phyloP scores from a whole-genome alignment of 2,113 vertebrate species.

The Tichodroma muraria region DNA sequence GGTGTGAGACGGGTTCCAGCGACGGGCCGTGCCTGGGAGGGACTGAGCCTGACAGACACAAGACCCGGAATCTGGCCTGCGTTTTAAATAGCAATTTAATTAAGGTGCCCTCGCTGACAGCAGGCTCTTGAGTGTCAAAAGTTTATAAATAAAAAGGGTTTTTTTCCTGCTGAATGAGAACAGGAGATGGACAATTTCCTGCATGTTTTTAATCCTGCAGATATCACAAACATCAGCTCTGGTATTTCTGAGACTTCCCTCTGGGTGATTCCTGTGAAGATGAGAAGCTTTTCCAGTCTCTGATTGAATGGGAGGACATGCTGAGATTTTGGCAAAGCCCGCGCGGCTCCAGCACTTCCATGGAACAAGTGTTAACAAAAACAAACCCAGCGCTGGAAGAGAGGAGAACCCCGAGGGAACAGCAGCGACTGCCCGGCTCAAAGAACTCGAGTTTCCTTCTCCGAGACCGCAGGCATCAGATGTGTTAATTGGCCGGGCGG shows the following conservation, averaged over 20 bases:
- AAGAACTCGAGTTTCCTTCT: background rate
- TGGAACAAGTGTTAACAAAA: background rate
- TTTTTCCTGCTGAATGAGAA: background rate
- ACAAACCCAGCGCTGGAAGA: background rate
- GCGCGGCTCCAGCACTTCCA: background rate
- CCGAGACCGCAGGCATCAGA: background rate
- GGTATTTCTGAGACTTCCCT: slow-evolving; percentile 14
- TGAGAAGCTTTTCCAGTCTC: slow-evolving; percentile 6
- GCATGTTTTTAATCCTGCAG: slow-evolving; percentile 2
- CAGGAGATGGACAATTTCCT: background rate
- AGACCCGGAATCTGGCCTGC: background rate
- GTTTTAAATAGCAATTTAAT: background rate
- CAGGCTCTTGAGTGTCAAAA: background rate
- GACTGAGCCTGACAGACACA: background rate
- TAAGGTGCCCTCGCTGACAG: background rate
- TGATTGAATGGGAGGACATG: slow-evolving; percentile 1
- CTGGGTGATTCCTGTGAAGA: slow-evolving; percentile 9
- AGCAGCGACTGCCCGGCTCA: accelerated
- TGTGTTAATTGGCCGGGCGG: background rate
- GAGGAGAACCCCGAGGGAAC: background rate
- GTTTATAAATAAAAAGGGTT: background rate
- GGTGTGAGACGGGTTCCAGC: background rate
- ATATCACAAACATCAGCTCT: background rate
- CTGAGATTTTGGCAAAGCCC: slow-evolving; percentile 27
- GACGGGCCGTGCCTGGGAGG: background rate